A percentile compares a stretch with the other conserved stretches of the same genome.
These are phyloP conservation scores for Melitaea athalia DNA, from an alignment of 2,888 invertebrate genomes.

Conservation along the genomic window DNA sequence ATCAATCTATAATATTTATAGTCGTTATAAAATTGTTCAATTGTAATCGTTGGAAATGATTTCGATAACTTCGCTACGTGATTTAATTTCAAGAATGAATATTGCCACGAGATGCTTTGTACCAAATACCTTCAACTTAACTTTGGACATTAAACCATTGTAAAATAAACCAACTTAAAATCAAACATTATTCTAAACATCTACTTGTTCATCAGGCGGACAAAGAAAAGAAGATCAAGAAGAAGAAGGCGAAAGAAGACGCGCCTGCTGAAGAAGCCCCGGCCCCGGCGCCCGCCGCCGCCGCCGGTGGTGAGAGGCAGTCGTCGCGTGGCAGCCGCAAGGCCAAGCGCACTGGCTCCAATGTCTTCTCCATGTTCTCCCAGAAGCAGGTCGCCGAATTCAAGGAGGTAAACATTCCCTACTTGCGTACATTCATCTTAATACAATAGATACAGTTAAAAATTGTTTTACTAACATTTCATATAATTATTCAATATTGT, in stretches of 20 bases:
- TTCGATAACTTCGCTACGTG: no score
- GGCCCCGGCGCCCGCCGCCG: conserved; percentile 83
- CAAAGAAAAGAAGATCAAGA: conserved; percentile 92
- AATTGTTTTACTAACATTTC: neutral
- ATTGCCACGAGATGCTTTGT: no score
- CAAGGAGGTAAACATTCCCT: conserved; percentile 87
- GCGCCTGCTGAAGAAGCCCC: conserved; percentile 86
- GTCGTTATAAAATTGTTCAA: neutral
- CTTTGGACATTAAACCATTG: neutral
- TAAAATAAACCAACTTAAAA: neutral
- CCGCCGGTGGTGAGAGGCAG: conserved; percentile 85
- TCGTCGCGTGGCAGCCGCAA: conserved; percentile 91
- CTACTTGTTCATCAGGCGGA: conserved; percentile 85
- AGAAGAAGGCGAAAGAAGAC: conserved; percentile 85
- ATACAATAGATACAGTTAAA: neutral
- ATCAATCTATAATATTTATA: neutral
- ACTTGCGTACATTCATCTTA: neutral
- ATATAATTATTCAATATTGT: neutral
- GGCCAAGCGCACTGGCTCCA: conserved; percentile 95
- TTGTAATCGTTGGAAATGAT: no score
- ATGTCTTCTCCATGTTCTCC: conserved; percentile 98
- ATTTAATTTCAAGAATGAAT: no score
- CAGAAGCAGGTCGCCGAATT: conserved; percentile 98
- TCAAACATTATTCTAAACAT: conserved; percentile 1
- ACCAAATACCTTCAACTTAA: neutral